These are phyloP conservation scores for Neodiprion fabricii DNA, from an alignment of 1,140 invertebrate species.

Conservation along the genomic window DNA sequence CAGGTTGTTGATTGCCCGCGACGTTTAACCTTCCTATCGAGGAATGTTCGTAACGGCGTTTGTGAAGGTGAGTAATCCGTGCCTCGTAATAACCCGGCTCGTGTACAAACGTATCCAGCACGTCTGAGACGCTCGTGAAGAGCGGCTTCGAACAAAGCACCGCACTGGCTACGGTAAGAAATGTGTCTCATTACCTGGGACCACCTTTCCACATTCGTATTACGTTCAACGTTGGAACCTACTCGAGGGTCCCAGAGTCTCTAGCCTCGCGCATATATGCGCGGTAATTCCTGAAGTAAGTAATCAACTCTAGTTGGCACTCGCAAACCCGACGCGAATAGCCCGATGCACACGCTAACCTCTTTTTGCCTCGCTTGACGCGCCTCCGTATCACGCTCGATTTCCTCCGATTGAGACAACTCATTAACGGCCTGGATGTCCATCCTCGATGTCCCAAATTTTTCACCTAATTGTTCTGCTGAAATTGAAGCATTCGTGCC, in stretches of 20 bases:
- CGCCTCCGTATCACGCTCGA: not conserved
- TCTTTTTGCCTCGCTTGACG: not conserved
- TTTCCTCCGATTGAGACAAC: not conserved
- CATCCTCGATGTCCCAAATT: too few relatives aligned
- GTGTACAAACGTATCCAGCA: too few relatives aligned
- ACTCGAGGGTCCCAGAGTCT: not conserved
- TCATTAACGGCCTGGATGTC: too few relatives aligned
- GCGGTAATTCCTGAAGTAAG: not conserved
- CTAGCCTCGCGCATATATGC: not conserved
- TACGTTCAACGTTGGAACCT: constrained; percentile 29
- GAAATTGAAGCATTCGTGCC: too few relatives aligned
- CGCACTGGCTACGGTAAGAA: constrained; percentile 28
- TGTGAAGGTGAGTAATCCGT: too few relatives aligned
- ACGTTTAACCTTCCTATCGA: too few relatives aligned
- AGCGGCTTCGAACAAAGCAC: constrained; percentile 12
- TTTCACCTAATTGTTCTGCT: too few relatives aligned
- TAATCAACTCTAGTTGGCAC: not conserved
- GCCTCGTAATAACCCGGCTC: too few relatives aligned
- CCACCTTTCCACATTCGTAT: constrained; percentile 20
- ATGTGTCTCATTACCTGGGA: constrained; percentile 33
- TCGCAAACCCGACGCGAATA: not conserved
- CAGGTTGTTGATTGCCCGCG: too few relatives aligned
- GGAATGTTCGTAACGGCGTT: too few relatives aligned
- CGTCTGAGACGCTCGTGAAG: too few relatives aligned
- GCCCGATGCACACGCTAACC: not conserved